phyloP scores from a whole-genome alignment of 2,113 vertebrate species.

The Plecturocebus donacophilus region DNA sequence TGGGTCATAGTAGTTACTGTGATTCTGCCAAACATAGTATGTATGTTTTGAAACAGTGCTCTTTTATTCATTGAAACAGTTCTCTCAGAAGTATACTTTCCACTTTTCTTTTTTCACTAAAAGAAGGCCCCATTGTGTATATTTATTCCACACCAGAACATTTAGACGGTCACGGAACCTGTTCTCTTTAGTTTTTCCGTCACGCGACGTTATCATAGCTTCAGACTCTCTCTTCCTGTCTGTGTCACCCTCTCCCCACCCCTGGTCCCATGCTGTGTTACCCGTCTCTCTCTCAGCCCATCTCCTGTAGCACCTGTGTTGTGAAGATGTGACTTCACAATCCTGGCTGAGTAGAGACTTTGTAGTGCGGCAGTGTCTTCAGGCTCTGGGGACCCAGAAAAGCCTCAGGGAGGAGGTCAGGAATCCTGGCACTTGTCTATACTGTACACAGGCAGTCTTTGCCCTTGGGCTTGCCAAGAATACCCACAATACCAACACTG shows the following conservation, averaged over 20 bases:
- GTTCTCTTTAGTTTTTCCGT: neutral
- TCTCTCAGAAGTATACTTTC: neutral
- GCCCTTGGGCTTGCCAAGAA: neutral
- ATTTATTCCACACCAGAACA: neutral
- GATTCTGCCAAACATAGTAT: neutral
- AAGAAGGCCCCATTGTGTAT: neutral
- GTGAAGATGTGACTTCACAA: neutral
- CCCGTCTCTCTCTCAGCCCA: neutral
- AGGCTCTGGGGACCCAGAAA: neutral
- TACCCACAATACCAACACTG: neutral
- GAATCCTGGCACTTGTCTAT: neutral
- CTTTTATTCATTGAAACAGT: neutral
- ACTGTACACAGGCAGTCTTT: neutral
- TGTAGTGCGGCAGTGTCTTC: neutral
- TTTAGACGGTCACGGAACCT: neutral
- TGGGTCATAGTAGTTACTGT: neutral
- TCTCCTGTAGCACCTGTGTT: neutral
- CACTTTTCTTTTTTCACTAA: neutral
- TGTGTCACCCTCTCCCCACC: neutral
- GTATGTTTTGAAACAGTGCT: neutral
- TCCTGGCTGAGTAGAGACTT: neutral
- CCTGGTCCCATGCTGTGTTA: fast-evolving
- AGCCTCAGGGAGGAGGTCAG: neutral
- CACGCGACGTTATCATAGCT: neutral
- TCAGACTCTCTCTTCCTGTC: neutral